Evolutionary conservation across 1,140 invertebrate species (phyloP).

Genomic region (Pachyrhynchus sulphureomaculatus): DNA sequence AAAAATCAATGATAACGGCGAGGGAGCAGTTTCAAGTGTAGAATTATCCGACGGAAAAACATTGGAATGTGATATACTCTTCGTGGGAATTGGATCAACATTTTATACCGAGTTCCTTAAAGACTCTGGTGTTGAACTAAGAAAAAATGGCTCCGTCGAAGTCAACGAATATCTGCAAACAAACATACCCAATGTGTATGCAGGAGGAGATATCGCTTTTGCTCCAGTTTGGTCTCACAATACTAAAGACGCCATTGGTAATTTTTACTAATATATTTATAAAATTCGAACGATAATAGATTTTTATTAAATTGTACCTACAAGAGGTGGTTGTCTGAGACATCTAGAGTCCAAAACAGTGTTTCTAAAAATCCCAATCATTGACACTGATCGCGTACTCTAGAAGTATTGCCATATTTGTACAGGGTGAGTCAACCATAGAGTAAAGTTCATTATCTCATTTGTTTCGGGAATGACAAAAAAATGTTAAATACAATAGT

Average conservation of each 20-base stretch:
- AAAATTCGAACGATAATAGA: too few relatives aligned
- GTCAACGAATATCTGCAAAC: conserved; percentile 77
- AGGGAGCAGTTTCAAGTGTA: conserved; percentile 59
- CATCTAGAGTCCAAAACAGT: too few relatives aligned
- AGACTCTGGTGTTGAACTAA: conserved; percentile 68
- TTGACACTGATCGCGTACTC: too few relatives aligned
- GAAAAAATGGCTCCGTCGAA: conserved; percentile 67
- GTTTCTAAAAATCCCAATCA: too few relatives aligned
- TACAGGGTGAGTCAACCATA: too few relatives aligned
- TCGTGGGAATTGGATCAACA: conserved; percentile 82
- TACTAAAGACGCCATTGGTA: conserved; percentile 65
- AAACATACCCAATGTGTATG: conserved; percentile 75
- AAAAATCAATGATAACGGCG: conserved; percentile 60
- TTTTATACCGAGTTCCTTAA: conserved; percentile 79
- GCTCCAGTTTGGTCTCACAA: conserved; percentile 74
- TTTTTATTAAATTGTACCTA: too few relatives aligned
- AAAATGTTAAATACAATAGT: too few relatives aligned
- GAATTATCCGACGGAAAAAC: conserved; percentile 64
- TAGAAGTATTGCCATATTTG: too few relatives aligned
- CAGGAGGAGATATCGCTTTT: conserved; percentile 88
- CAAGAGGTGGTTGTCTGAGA: too few relatives aligned
- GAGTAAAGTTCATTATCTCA: too few relatives aligned
- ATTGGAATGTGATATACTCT: conserved; percentile 74
- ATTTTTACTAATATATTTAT: neutral
- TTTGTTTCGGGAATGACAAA: too few relatives aligned